These are phyloP conservation scores for Colletes latitarsis DNA, from an alignment of 1,140 invertebrate species.

Conservation along the genomic window DNA sequence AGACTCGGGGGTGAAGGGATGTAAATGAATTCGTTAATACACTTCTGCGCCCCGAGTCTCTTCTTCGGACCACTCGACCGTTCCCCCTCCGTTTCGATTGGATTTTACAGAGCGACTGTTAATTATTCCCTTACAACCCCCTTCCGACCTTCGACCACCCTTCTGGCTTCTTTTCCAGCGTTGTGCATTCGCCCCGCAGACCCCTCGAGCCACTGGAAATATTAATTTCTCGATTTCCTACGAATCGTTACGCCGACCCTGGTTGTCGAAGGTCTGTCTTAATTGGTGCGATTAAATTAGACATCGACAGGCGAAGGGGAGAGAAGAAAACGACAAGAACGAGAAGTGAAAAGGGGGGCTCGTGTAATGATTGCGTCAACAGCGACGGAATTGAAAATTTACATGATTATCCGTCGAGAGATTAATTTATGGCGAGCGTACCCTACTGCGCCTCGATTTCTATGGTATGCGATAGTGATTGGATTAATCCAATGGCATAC, in stretches of 20 bases:
- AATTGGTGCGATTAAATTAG: conserved; percentile 68
- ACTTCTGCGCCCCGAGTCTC: conserved; percentile 13
- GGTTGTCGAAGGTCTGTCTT: conserved; percentile 42
- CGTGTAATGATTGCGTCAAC: conserved; percentile 15
- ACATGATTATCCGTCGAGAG: conserved; percentile 4
- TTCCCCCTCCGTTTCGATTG: conserved; percentile 46
- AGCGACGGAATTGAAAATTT: background rate
- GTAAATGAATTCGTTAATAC: conserved; percentile 48
- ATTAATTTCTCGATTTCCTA: conserved; percentile 64
- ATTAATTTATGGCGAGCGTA: conserved; percentile 1
- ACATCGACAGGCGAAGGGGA: conserved; percentile 47
- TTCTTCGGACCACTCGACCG: conserved; percentile 29
- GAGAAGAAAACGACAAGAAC: conserved; percentile 2
- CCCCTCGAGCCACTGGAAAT: conserved; percentile 44
- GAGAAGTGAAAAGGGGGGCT: too few relatives aligned
- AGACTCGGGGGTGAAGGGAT: background rate
- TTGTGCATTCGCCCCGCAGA: conserved; percentile 18
- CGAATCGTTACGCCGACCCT: conserved; percentile 47
- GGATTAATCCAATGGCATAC: too few relatives aligned
- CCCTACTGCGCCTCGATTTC: background rate
- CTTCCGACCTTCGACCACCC: conserved; percentile 1
- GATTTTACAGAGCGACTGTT: conserved; percentile 59
- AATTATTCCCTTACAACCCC: conserved; percentile 59
- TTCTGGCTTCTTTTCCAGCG: background rate
- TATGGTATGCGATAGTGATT: too few relatives aligned